Conservation (phyloP, 2,888 invertebrate genomes). For the Metallyticus violacea region DNA sequence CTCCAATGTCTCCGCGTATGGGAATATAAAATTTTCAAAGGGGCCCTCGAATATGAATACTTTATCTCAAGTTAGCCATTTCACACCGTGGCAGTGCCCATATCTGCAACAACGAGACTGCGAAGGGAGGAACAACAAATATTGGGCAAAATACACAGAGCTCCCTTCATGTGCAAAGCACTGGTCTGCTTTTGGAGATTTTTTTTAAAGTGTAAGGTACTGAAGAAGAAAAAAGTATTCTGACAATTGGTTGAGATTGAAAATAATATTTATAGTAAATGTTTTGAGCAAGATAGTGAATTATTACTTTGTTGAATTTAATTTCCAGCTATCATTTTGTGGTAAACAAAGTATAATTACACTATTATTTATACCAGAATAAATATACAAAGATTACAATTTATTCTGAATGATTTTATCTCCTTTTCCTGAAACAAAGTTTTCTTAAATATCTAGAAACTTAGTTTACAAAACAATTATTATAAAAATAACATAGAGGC, state of each 20-base stretch:
- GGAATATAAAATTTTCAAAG: conserved; percentile 9
- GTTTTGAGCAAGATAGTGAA: too few species aligned
- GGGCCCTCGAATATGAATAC: not conserved
- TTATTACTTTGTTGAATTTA: too few species aligned
- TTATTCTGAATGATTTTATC: too few species aligned
- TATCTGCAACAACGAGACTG: not conserved
- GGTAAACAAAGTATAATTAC: too few species aligned
- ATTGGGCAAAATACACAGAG: not conserved
- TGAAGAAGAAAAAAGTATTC: not conserved
- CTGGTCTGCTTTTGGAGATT: not conserved
- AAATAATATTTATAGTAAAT: not conserved
- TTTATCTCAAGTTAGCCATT: conserved; percentile 5
- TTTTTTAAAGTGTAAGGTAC: not conserved
- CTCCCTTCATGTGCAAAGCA: not conserved
- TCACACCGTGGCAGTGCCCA: not conserved
- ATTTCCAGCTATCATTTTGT: too few species aligned
- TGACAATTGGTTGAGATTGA: not conserved
- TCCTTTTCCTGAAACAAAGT: too few species aligned
- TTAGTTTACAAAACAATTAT: too few species aligned
- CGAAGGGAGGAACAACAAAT: not conserved
- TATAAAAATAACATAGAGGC: too few species aligned
- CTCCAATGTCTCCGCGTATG: not conserved
- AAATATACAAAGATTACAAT: too few species aligned
- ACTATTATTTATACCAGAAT: too few species aligned
- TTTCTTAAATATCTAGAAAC: too few species aligned